Evolutionary conservation across 2,113 vertebrate species (phyloP).

Genomic region (Naja naja): DNA sequence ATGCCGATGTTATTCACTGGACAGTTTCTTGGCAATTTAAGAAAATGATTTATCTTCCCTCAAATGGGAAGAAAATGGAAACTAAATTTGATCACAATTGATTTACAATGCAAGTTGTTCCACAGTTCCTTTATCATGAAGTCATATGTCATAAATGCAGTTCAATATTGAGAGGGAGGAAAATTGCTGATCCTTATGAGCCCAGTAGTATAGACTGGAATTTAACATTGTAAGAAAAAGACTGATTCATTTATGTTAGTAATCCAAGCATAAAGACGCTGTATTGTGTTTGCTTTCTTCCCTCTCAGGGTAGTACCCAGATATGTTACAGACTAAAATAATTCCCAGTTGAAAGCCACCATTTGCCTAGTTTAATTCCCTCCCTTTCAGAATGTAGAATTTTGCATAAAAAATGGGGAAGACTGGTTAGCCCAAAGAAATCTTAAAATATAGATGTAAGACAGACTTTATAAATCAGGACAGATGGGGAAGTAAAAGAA

Average conservation of each 20-base stretch:
- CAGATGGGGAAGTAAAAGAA: not conserved
- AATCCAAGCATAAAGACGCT: not conserved
- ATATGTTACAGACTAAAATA: not conserved
- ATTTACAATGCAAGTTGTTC: conserved; percentile 13
- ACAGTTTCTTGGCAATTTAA: conserved; percentile 8
- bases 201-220: not conserved
- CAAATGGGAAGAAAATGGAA: conserved; percentile 12
- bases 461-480: not conserved
- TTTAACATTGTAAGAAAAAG: not conserved
- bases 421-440: not conserved
- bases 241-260: not conserved
- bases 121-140: not conserved
- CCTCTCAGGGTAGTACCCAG: not conserved
- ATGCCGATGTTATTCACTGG: not conserved
- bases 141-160: not conserved
- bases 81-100: conserved; percentile 19
- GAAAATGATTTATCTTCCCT: conserved; percentile 10
- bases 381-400: not conserved
- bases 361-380: not conserved
- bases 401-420: not conserved
- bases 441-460: not conserved
- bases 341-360: not conserved
- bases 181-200: not conserved
- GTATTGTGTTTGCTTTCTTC: not conserved
- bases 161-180: not conserved